These are phyloP conservation scores for Diadromus collaris DNA, from an alignment of 2,888 invertebrate genomes.

Conservation along the genomic window DNA sequence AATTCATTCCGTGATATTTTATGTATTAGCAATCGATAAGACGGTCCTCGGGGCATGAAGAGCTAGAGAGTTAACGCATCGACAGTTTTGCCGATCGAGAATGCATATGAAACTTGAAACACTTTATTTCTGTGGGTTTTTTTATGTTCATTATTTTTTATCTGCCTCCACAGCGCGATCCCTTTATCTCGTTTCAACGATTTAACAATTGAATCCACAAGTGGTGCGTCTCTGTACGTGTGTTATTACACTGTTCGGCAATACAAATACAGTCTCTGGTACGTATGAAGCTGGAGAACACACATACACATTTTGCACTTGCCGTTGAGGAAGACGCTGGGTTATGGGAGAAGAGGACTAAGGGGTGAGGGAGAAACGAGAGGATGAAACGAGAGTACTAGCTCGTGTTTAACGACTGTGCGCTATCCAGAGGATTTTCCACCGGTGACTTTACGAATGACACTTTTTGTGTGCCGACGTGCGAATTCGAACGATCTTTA, in stretches of 20 bases:
- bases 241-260: slow-evolving; percentile 3
- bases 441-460: slow-evolving; percentile 34
- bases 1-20: neutral
- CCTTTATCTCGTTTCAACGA: slow-evolving; percentile 34
- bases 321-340: slow-evolving; percentile 20
- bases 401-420: slow-evolving; percentile 35
- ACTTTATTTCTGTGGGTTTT: neutral
- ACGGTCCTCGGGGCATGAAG: neutral
- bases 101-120: slow-evolving; percentile 27
- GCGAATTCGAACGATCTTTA: slow-evolving; percentile 13
- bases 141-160: neutral
- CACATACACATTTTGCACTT: slow-evolving; percentile 45
- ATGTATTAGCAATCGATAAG: slow-evolving; percentile 7
- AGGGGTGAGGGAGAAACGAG: slow-evolving; percentile 9
- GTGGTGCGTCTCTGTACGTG: slow-evolving; percentile 49
- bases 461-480: slow-evolving; percentile 11
- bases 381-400: slow-evolving; percentile 36
- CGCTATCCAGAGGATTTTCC: slow-evolving; percentile 32
- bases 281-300: slow-evolving; percentile 31
- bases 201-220: slow-evolving; percentile 61
- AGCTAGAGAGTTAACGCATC: neutral
- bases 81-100: neutral
- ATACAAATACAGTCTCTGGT: slow-evolving; percentile 14
- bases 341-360: neutral
- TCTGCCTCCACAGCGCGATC: neutral